Conservation (phyloP, 2,797 vertebrate genomes). For the Selene dorsalis region DNA sequence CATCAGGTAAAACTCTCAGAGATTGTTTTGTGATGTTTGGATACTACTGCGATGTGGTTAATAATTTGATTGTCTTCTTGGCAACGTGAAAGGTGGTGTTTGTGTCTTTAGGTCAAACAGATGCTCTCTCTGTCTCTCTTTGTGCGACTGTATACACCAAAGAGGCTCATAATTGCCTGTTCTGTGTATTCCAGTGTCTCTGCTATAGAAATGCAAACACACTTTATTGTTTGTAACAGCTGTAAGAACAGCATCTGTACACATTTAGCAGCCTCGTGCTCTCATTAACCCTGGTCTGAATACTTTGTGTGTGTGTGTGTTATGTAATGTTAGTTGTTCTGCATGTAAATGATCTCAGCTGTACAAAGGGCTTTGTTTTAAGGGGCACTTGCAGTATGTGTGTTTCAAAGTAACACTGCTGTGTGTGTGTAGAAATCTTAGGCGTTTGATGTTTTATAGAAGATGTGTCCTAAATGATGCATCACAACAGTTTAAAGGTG, state of each 20-base stretch:
- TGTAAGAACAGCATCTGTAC: constrained; percentile 58
- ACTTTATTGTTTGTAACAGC: constrained; percentile 34
- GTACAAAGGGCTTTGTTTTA: constrained; percentile 80
- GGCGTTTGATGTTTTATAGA: constrained; percentile 18
- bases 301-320: constrained; percentile 57
- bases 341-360: constrained; percentile 78
- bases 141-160: no score
- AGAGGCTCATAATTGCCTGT: constrained; percentile 13
- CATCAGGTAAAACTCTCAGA: not conserved
- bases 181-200: constrained; percentile 31
- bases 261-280: constrained; percentile 18
- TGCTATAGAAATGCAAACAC: constrained; percentile 13
- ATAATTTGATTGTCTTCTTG: constrained; percentile 1
- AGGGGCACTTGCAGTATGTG: constrained; percentile 38
- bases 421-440: constrained; percentile 1
- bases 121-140: constrained; percentile 52
- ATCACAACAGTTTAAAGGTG: not conserved
- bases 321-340: constrained; percentile 76
- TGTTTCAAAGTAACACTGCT: constrained; percentile 21
- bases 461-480: constrained; percentile 15
- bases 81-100: constrained; percentile 15
- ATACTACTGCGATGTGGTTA: not conserved
- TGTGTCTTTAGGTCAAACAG: constrained; percentile 65
- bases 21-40: constrained; percentile 3
- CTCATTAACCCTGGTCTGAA: constrained; percentile 53